phyloP scores from a whole-genome alignment of 30 jellyfish, hydroid and myxozoan genomes.

The Catostylus mosaicus region DNA sequence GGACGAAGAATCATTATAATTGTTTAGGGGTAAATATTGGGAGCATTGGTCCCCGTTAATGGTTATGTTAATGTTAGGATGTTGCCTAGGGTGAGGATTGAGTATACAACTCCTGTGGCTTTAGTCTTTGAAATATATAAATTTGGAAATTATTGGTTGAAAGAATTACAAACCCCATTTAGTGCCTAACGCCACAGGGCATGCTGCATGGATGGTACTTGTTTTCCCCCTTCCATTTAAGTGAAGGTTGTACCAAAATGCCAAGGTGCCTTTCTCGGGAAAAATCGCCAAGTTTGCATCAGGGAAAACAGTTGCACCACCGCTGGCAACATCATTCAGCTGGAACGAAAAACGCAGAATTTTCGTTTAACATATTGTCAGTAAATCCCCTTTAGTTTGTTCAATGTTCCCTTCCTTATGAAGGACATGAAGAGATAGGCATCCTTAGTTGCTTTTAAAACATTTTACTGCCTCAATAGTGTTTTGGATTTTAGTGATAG shows the following conservation, averaged over 20 bases:
- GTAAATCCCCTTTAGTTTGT: background rate
- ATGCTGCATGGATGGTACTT: conserved; percentile 74
- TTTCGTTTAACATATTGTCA: background rate
- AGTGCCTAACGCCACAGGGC: conserved; percentile 74
- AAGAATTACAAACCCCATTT: conserved; percentile 70
- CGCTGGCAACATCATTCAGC: conserved; percentile 83
- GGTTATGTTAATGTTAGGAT: too few species aligned
- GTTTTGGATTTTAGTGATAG: too few species aligned
- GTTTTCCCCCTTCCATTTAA: conserved; percentile 72
- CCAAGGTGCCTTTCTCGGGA: conserved; percentile 78
- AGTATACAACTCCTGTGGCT: too few species aligned
- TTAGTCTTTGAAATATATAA: too few species aligned
- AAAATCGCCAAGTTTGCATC: conserved; percentile 62
- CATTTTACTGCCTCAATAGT: too few species aligned
- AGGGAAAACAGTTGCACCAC: conserved; percentile 90
- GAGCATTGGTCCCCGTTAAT: too few species aligned
- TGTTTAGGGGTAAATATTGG: too few species aligned
- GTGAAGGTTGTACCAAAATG: conserved; percentile 74
- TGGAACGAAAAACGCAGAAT: background rate
- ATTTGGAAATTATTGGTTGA: background rate
- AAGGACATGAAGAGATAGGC: background rate
- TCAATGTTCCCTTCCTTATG: background rate
- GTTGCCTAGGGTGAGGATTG: too few species aligned
- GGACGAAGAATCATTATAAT: too few species aligned
- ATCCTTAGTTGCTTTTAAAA: background rate